A percentile compares a stretch with the other conserved stretches of the same genome.
These are phyloP conservation scores for Amiota communis DNA, from an alignment of 2,888 invertebrate species.

Conservation along the genomic window DNA sequence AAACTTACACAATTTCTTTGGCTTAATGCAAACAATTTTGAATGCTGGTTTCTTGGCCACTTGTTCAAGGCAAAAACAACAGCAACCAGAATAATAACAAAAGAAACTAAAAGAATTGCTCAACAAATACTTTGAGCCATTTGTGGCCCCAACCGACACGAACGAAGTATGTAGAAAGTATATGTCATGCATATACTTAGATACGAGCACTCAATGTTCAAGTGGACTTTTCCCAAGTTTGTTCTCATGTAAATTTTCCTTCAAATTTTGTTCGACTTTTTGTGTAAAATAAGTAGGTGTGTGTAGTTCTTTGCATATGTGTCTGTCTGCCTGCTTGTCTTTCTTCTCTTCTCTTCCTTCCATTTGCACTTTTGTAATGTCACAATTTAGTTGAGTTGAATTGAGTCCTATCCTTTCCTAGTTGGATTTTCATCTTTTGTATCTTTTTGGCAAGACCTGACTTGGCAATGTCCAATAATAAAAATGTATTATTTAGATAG, in stretches of 20 bases:
- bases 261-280: not conserved
- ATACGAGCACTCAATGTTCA: slow-evolving; percentile 1
- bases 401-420: not conserved
- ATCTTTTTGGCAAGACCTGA: not conserved
- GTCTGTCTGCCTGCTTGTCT: not conserved
- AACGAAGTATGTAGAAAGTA: slow-evolving; percentile 1
- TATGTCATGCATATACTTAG: not conserved
- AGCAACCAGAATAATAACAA: not conserved
- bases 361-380: slow-evolving; percentile 19
- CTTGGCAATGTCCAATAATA: slow-evolving; percentile 25
- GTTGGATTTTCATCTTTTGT: not conserved
- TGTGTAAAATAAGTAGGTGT: slow-evolving; percentile 2
- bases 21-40: slow-evolving; percentile 26
- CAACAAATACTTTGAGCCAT: slow-evolving; percentile 27
- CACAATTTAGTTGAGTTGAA: slow-evolving; percentile 14
- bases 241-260: slow-evolving; percentile 22
- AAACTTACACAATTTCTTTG: slow-evolving; percentile 8
- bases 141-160: slow-evolving; percentile 26
- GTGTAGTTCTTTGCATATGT: not conserved
- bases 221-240: not conserved
- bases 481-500: slow-evolving; percentile 24
- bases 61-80: not conserved
- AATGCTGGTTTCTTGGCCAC: not conserved
- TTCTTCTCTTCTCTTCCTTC: not conserved
- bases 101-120: slow-evolving; percentile 17